These are phyloP conservation scores for Macropus fuliginosus DNA, from an alignment of 2,797 vertebrate genomes.

Conservation along the genomic window DNA sequence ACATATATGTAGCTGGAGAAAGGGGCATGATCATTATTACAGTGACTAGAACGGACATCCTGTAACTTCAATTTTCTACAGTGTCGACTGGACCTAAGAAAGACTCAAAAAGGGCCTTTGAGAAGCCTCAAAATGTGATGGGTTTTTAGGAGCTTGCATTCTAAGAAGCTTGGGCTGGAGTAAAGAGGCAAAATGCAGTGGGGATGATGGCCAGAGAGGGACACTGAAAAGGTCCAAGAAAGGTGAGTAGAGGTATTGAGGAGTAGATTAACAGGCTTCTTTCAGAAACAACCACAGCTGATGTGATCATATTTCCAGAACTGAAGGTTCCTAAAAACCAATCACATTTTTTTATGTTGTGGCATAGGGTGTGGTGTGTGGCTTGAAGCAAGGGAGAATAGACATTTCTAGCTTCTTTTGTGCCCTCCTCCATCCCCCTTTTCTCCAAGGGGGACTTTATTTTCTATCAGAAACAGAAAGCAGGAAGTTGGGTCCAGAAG, in stretches of 20 bases:
- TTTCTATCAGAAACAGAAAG: not conserved
- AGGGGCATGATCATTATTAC: not conserved
- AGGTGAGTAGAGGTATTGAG: too few species aligned
- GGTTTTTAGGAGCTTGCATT: too few species aligned
- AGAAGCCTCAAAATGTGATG: not conserved
- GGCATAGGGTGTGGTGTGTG: not conserved
- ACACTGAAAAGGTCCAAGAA: too few species aligned
- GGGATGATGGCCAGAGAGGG: too few species aligned
- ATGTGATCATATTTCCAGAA: too few species aligned
- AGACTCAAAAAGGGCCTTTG: not conserved
- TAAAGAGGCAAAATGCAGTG: too few species aligned
- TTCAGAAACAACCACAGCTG: too few species aligned
- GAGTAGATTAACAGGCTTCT: too few species aligned
- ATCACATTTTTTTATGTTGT: not conserved
- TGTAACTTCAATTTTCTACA: not conserved
- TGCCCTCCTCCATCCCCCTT: not conserved
- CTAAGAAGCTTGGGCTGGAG: too few species aligned
- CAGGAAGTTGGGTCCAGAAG: not conserved
- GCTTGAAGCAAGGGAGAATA: not conserved
- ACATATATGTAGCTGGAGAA: not conserved
- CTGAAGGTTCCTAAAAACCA: not conserved
- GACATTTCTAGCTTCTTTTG: not conserved
- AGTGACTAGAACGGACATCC: not conserved
- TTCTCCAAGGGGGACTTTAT: not conserved
- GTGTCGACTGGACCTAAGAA: not conserved